Conservation (phyloP, 2,888 invertebrate genomes). For the Magallana nippona region DNA sequence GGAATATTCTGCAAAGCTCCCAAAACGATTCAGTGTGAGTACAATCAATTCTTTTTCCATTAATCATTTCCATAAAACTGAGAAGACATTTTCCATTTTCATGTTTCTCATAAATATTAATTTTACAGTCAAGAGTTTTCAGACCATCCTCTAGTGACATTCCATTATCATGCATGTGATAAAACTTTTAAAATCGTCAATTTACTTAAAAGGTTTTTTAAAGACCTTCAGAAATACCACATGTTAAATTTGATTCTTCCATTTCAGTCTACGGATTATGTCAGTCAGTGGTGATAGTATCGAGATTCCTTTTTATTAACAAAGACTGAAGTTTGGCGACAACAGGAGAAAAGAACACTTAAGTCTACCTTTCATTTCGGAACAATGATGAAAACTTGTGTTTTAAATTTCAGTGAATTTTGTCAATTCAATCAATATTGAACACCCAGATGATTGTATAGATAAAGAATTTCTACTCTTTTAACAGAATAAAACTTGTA, state of each 20-base stretch:
- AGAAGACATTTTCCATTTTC: too few relatives aligned
- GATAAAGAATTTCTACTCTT: neutral
- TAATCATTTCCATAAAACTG: too few relatives aligned
- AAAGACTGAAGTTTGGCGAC: neutral
- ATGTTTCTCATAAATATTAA: too few relatives aligned
- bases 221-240: neutral
- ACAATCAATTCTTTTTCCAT: neutral
- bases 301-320: neutral
- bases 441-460: neutral
- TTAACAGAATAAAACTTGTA: neutral
- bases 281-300: constrained; percentile 12
- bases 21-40: constrained; percentile 63
- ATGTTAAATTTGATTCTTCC: constrained; percentile 1
- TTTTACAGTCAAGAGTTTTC: too few relatives aligned
- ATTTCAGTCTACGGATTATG: constrained; percentile 38
- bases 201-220: too few relatives aligned
- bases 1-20: constrained; percentile 67
- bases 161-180: too few relatives aligned
- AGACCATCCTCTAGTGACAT: too few relatives aligned
- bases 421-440: constrained; percentile 9
- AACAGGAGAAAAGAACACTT: neutral
- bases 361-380: neutral
- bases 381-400: neutral
- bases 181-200: too few relatives aligned
- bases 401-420: neutral